Percentiles rank a stretch among this genome's conserved stretches.
phyloP scores from a whole-genome alignment of 2,797 vertebrate species.

The Benthosema pterotum region DNA sequence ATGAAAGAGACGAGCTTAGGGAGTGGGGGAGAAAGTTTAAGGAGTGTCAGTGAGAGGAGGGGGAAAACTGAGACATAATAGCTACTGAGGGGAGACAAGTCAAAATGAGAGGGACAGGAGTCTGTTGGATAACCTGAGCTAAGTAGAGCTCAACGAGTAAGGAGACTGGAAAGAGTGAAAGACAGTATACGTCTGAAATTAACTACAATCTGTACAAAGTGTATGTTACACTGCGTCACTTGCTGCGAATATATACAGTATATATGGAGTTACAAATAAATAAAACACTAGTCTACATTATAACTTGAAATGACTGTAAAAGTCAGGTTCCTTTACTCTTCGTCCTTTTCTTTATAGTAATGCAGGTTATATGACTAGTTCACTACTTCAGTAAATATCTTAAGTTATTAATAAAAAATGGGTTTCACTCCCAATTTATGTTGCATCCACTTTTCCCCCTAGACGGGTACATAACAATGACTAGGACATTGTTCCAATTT shows the following conservation, averaged over 20 bases:
- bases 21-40: no score
- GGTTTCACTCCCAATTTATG: no score
- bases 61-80: conserved; percentile 17
- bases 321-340: no score
- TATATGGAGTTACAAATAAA: no score
- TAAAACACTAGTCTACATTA: no score
- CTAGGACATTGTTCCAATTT: background rate
- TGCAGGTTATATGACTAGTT: no score
- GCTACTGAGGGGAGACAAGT: conserved; percentile 24
- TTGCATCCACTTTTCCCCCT: no score
- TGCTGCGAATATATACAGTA: background rate
- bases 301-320: no score
- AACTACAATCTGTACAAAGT: background rate
- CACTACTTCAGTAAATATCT: no score
- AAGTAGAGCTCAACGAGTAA: background rate
- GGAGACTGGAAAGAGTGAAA: background rate
- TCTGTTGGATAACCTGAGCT: conserved; percentile 17
- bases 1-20: conserved; percentile 2
- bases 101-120: conserved; percentile 11
- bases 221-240: background rate
- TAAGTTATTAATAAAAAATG: no score
- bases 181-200: background rate
- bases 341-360: background rate
- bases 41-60: no score
- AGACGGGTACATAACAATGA: no score